phyloP scores from a whole-genome alignment of 2,888 invertebrate genomes.

The Antitype chi region DNA sequence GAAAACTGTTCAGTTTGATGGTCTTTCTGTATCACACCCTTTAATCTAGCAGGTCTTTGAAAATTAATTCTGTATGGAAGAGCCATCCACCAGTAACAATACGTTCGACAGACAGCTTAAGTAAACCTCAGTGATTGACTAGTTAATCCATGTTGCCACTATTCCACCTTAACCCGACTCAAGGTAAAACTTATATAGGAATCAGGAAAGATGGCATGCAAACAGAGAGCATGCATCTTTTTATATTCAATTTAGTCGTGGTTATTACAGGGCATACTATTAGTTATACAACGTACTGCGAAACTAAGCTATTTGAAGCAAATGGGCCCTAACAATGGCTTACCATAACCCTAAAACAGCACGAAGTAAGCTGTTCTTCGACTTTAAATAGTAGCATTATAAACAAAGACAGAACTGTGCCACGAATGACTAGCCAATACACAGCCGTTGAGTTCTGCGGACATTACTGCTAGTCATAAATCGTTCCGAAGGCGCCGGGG shows the following conservation, averaged over 20 bases:
- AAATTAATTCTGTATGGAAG: too few relatives aligned
- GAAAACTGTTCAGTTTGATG: too few relatives aligned
- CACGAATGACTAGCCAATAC: conserved; percentile 36
- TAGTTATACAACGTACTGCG: not conserved
- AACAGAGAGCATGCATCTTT: not conserved
- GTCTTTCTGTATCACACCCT: too few relatives aligned
- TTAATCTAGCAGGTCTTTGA: too few relatives aligned
- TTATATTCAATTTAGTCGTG: not conserved
- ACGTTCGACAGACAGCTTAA: not conserved
- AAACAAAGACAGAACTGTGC: conserved; percentile 43
- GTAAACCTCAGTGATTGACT: not conserved
- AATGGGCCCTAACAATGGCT: not conserved
- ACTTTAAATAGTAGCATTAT: conserved; percentile 12
- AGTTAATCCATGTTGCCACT: not conserved
- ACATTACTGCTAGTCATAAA: conserved; percentile 52
- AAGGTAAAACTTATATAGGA: not conserved
- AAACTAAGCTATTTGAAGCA: not conserved
- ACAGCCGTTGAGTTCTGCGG: conserved; percentile 23
- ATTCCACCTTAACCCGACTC: not conserved
- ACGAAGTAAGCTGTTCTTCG: not conserved
- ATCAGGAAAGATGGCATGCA: not conserved
- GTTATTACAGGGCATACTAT: not conserved
- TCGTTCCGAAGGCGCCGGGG: conserved; percentile 27
- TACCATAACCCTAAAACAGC: conserved; percentile 10
- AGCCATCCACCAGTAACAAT: too few relatives aligned